Evolutionary conservation across 2,888 invertebrate species (phyloP).

Genomic region (Phalangium opilio): DNA sequence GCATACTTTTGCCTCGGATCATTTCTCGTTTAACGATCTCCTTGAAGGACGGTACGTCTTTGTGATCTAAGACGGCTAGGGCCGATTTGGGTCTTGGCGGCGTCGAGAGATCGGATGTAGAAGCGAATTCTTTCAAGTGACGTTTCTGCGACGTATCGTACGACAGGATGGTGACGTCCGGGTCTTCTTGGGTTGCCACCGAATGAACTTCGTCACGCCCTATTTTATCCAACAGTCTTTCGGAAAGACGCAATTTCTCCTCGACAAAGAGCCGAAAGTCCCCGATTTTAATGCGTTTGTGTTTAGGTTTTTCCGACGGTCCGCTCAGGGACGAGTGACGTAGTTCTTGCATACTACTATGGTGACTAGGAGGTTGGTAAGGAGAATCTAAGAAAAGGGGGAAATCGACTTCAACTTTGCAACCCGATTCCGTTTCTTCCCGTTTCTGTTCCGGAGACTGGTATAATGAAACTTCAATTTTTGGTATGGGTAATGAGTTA

Average conservation of each 20-base stretch:
- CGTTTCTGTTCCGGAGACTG: conserved; percentile 19
- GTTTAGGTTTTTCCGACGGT: conserved; percentile 13
- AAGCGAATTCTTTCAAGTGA: conserved; percentile 1
- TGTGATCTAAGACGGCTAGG: conserved; percentile 22
- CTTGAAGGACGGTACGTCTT: conserved; percentile 13
- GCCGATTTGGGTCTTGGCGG: conserved; percentile 24
- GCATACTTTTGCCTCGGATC: conserved; percentile 92
- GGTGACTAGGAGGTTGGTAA: conserved; percentile 16
- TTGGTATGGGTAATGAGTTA: conserved; percentile 82
- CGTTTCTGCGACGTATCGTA: conserved; percentile 5
- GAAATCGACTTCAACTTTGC: conserved; percentile 6
- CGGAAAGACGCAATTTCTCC: conserved; percentile 16
- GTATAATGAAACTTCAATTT: conserved; percentile 60
- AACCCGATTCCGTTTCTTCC: conserved; percentile 14
- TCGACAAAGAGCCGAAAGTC: conserved; percentile 18
- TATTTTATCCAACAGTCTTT: conserved; percentile 14
- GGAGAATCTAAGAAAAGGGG: conserved; percentile 1
- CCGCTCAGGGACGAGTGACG: conserved; percentile 18
- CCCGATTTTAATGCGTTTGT: conserved; percentile 14
- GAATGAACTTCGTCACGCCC: conserved; percentile 8
- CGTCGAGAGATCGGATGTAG: not conserved
- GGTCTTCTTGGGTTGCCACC: conserved; percentile 11
- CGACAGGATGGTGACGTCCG: conserved; percentile 5
- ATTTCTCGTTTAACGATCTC: conserved; percentile 29
- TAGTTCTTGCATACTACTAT: conserved; percentile 18